Evolutionary conservation across 1,140 invertebrate genomes (phyloP).

Genomic region (Araneus ventricosus): DNA sequence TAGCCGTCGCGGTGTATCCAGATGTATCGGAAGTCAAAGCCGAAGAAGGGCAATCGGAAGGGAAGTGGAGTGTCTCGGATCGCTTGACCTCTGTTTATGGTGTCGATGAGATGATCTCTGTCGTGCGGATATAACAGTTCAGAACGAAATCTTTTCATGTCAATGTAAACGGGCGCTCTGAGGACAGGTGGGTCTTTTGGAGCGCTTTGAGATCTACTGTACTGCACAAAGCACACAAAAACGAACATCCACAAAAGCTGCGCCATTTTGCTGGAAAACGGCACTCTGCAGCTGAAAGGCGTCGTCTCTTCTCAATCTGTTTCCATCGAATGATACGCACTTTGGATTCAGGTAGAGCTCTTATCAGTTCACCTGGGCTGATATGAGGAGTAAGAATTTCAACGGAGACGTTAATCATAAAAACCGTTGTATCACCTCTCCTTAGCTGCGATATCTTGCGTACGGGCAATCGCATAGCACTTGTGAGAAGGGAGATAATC

Average conservation of each 20-base stretch:
- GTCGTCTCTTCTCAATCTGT: conserved; percentile 8
- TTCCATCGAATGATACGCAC: conserved; percentile 49
- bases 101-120: conserved; percentile 69
- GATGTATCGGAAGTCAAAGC: conserved; percentile 96
- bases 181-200: conserved; percentile 21
- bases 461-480: conserved; percentile 7
- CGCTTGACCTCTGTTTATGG: conserved; percentile 77
- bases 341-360: conserved; percentile 59
- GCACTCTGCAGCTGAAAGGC: conserved; percentile 27
- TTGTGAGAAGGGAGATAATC: neutral
- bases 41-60: conserved; percentile 95
- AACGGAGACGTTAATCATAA: neutral
- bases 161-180: conserved; percentile 51
- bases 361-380: conserved; percentile 7
- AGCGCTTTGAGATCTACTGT: neutral
- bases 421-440: conserved; percentile 33
- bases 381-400: conserved; percentile 6
- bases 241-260: conserved; percentile 58
- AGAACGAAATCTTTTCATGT: conserved; percentile 67
- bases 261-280: conserved; percentile 62
- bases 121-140: conserved; percentile 77
- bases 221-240: conserved; percentile 25
- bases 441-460: neutral
- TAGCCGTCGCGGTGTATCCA: conserved; percentile 93
- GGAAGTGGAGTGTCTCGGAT: conserved; percentile 78